A percentile compares a stretch with the other conserved stretches of the same genome.
These are phyloP conservation scores for Salminus brasiliensis DNA, from an alignment of 2,113 vertebrate species.

Conservation along the genomic window DNA sequence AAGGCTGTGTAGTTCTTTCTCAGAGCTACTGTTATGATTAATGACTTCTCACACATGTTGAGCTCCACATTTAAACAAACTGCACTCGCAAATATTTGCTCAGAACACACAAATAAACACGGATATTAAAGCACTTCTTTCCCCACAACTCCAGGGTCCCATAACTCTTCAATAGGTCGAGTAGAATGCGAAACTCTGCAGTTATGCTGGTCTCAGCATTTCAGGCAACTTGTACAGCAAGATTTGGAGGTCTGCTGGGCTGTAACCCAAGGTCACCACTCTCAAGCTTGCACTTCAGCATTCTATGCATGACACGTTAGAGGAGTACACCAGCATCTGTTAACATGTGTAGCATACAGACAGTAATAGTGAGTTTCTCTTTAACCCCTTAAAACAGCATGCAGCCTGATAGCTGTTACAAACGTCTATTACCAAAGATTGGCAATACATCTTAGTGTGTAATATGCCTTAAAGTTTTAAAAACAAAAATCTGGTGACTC, in stretches of 20 bases:
- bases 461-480: no score
- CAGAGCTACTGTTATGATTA: conserved; percentile 49
- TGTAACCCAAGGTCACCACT: neutral
- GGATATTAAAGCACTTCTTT: neutral
- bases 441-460: no score
- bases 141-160: neutral
- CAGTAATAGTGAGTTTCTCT: neutral
- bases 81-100: conserved; percentile 4
- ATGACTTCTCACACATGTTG: conserved; percentile 47
- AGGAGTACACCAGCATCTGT: neutral
- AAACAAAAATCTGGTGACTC: no score
- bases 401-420: no score
- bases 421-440: no score
- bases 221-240: neutral
- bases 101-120: neutral
- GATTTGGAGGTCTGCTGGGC: neutral
- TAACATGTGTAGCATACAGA: no score
- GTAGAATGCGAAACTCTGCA: neutral
- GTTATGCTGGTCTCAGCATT: neutral
- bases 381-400: no score
- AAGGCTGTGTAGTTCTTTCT: conserved; percentile 28
- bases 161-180: neutral
- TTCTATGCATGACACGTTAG: neutral
- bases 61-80: conserved; percentile 7
- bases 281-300: neutral